Conservation (phyloP, 2,888 invertebrate species). For the Drosophila rubida region DNA sequence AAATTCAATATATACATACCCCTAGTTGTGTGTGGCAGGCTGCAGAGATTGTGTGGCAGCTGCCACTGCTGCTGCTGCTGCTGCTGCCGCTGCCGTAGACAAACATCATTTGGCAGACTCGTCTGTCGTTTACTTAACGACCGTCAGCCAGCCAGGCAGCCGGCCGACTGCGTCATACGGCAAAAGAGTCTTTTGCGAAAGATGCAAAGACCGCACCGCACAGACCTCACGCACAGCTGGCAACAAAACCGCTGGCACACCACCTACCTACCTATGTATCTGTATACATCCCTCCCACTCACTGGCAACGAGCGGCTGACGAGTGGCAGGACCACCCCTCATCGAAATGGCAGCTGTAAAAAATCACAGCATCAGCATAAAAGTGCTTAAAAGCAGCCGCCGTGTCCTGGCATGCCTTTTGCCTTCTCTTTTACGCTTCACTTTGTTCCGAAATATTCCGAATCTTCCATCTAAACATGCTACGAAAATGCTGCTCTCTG, state of each 20-base stretch:
- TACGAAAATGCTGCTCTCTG: slow-evolving; percentile 33
- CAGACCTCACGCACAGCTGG: slow-evolving; percentile 62
- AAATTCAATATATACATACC: slow-evolving; percentile 70
- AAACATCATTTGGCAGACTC: slow-evolving; percentile 75
- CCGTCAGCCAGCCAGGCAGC: slow-evolving; percentile 32
- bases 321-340: slow-evolving; percentile 7
- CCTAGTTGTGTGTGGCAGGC: slow-evolving; percentile 14
- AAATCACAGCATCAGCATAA: slow-evolving; percentile 81
- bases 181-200: slow-evolving; percentile 38
- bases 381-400: slow-evolving; percentile 78
- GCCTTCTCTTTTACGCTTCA: slow-evolving; percentile 51
- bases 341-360: slow-evolving; percentile 79
- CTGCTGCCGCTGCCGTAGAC: slow-evolving; percentile 48
- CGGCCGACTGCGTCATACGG: slow-evolving; percentile 43
- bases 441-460: slow-evolving; percentile 49
- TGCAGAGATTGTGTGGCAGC: slow-evolving; percentile 6
- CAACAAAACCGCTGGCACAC: slow-evolving; percentile 15
- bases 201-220: slow-evolving; percentile 57
- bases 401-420: slow-evolving; percentile 53
- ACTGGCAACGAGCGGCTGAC: background rate
- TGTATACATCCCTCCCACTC: background rate
- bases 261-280: background rate
- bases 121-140: slow-evolving; percentile 68
- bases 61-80: background rate
- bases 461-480: slow-evolving; percentile 28